Base-by-base conservation (phyloP, 2,888 invertebrate genomes). In the Stenotaenia linearis region DNA sequence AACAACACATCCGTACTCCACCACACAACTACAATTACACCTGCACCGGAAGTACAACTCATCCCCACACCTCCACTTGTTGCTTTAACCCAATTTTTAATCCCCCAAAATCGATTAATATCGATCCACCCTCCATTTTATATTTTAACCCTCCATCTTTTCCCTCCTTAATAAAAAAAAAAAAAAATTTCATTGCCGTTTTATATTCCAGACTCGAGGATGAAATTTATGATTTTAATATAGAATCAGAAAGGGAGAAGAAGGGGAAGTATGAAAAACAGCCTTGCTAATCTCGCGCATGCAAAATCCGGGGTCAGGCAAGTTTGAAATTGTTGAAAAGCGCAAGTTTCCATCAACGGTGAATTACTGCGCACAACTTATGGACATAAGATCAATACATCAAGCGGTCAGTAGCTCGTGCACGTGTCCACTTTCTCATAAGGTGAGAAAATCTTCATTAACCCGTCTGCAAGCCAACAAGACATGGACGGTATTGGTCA, bases 191-290 rank as follows among this genome's bases (percentile, higher is more conserved):
- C 9, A 69, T 69, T 69, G 69, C 69, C 69, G 5, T 69, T 69
- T 28, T 69, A 9, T 28, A 28, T 28, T 69, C 69, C 69, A 69
- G 28, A 69, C 69, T 69, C 25, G 69, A 28, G 28, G 25, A 69
- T 69, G 69, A 69, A 69, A 69, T 69, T 69, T 69, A 69, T 69
- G 69, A 69, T 69, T 69, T 69, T 69, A 69, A 69, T 69, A 69
- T 69, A 69, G 69, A 69, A 69, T 69, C 69, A 28, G 69, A 69
- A 50, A 50, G 50, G 50, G 50, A 50, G 6, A 10, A 9, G 32
- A 40, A 40, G 40, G 50, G 50, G 69, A 28, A 28, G 25, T 69
- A 69, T 69, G 69, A 69, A 69, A 69, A 69, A 69, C 69, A 69
- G 28, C 69, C 69, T 69, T 28, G 28, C 69, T 69, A 69, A 69